A percentile compares a stretch with the other conserved stretches of the same genome.
Conservation (phyloP, 1,140 invertebrate genomes). For the Maniola jurtina region DNA sequence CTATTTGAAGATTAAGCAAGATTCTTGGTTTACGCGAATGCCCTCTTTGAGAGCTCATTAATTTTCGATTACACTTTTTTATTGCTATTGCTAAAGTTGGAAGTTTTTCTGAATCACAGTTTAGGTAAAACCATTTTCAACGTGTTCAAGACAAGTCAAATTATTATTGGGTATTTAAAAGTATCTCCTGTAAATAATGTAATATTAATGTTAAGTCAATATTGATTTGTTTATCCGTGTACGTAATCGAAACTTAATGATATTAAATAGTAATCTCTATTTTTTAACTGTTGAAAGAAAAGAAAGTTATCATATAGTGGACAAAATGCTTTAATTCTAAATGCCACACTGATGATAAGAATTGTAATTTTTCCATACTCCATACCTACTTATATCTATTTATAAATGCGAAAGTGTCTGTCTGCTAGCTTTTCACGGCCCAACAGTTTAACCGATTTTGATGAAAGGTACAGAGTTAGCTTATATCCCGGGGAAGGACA, state of each 20-base stretch:
- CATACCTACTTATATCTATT: too few species aligned
- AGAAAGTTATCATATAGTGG: neutral
- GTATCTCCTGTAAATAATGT: slow-evolving; percentile 24
- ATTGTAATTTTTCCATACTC: too few species aligned
- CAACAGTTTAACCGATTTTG: too few species aligned
- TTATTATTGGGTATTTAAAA: slow-evolving; percentile 15
- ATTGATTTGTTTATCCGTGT: slow-evolving; percentile 1
- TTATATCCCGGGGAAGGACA: too few species aligned
- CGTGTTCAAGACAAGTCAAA: slow-evolving; percentile 8
- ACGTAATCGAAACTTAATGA: neutral
- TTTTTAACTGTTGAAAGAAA: neutral
- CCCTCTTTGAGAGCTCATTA: slow-evolving; percentile 63
- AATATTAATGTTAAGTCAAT: slow-evolving; percentile 8
- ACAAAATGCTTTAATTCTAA: slow-evolving; percentile 24
- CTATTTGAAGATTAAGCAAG: slow-evolving; percentile 73
- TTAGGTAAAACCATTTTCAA: neutral
- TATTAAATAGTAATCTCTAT: neutral
- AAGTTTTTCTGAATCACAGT: neutral
- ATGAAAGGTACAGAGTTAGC: too few species aligned
- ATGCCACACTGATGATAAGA: slow-evolving; percentile 18
- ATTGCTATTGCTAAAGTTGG: slow-evolving; percentile 8
- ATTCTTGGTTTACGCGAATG: slow-evolving; percentile 77
- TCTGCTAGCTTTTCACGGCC: too few species aligned
- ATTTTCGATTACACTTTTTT: slow-evolving; percentile 2
- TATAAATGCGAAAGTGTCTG: too few species aligned